Evolutionary conservation across 2,113 vertebrate species (phyloP).

Genomic region (Hemiprocne comata): DNA sequence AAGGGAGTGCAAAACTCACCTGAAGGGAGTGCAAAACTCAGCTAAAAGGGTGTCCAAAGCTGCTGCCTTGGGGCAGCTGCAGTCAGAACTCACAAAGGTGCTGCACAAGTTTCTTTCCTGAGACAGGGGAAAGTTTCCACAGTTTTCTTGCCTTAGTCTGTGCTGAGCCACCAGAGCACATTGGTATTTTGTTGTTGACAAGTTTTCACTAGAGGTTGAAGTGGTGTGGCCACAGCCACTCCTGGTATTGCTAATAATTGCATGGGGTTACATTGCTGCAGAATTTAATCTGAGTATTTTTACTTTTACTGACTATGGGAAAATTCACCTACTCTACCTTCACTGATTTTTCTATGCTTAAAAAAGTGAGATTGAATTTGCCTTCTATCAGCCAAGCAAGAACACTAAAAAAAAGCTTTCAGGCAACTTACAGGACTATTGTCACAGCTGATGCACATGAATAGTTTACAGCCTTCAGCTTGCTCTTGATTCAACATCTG

Average conservation of each 20-base stretch:
- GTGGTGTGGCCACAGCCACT: not conserved
- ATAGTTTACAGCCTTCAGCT: not conserved
- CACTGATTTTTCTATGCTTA: not conserved
- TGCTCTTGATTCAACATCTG: not conserved
- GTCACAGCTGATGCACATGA: not conserved
- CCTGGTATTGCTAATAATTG: not conserved
- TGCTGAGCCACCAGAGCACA: not conserved
- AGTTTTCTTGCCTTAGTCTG: not conserved
- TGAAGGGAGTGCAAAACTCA: not conserved
- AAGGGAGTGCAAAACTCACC: too few relatives aligned
- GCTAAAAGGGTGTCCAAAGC: not conserved
- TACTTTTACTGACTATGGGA: not conserved
- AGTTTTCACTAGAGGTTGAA: not conserved
- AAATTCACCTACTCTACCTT: not conserved
- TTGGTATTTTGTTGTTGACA: accelerated
- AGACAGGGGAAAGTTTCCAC: not conserved
- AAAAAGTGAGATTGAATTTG: not conserved
- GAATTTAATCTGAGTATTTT: not conserved
- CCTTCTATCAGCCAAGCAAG: not conserved
- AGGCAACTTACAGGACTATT: not conserved
- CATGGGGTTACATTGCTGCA: not conserved
- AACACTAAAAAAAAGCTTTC: not conserved
- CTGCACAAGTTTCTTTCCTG: not conserved
- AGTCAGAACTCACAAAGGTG: not conserved
- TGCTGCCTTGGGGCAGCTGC: not conserved